Percentiles rank a stretch among this genome's conserved stretches.
Evolutionary conservation across 2,888 invertebrate species (phyloP).

Genomic region (Tiliacea citrago): DNA sequence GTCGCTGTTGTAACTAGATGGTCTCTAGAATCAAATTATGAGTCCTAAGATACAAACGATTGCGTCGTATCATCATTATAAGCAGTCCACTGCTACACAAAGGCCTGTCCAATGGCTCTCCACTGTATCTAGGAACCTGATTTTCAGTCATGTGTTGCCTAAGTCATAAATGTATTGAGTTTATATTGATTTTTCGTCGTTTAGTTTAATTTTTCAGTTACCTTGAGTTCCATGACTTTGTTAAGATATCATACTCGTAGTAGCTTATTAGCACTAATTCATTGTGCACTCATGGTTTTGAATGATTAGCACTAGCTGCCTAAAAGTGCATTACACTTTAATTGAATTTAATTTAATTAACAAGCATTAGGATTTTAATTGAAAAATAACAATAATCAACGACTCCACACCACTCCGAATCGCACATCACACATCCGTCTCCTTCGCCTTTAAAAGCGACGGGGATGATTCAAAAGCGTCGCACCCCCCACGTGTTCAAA

Average conservation of each 20-base stretch:
- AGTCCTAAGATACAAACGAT: background rate
- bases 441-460: slow-evolving; percentile 85
- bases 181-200: too few relatives aligned
- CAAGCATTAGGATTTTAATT: too few relatives aligned
- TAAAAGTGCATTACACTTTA: too few relatives aligned
- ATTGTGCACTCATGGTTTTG: too few relatives aligned
- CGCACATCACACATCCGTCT: slow-evolving; percentile 79
- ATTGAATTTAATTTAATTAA: too few relatives aligned
- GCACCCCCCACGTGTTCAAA: slow-evolving; percentile 61
- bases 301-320: too few relatives aligned
- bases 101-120: background rate
- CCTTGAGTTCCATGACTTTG: background rate
- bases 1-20: slow-evolving; percentile 31
- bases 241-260: too few relatives aligned
- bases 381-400: background rate
- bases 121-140: too few relatives aligned
- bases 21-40: background rate
- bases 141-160: too few relatives aligned
- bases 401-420: slow-evolving; percentile 66
- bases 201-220: background rate
- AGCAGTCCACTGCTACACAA: background rate
- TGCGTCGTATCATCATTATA: background rate
- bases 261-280: too few relatives aligned
- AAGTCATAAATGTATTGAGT: background rate
- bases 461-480: slow-evolving; percentile 79